Base-by-base conservation (phyloP, 2,888 invertebrate species). In the Lamellibrachia satsuma region DNA sequence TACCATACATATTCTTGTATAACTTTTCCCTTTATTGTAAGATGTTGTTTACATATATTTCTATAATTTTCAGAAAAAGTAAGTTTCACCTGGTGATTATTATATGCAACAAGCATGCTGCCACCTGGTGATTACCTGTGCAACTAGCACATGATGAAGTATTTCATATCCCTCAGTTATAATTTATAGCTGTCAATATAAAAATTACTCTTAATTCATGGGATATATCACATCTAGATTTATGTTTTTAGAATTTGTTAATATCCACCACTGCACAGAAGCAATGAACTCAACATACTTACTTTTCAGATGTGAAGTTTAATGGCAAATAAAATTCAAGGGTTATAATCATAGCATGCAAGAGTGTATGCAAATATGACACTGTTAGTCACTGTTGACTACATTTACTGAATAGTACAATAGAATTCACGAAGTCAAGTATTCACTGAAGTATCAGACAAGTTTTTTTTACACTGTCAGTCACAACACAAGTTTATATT, bases 271-370 rank as follows among this genome's bases (percentile, higher is more conserved):
- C 75, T 75, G 22, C 15, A 22, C 75, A 75, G 3, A 75, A 15
- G 75, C 75, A 75, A 75, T 75, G 75, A 75, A 75, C 75, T 75
- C 75, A 75, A 75, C 4, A n/a, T 75, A 75, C 75, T n/a, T n/a
- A 22, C 6, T 75, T 22, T 22, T 75, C 75, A 75, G 75, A 75
- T 75, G 22, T 75, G 75, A 75, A 75, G 75, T 75, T 22, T 6
- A 22, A 15, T 75, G 75, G 75, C 75, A 75, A 75, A 75, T 75
- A 75, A 22, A 75, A 75, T 75, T 75, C 75, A 75, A 75, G 22
- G 6, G 75, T 75, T 75, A 57, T 75, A 75, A 75, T 6, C 75
- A 75, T 22, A 75, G 15, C 75, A 75, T 75, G 22, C 4, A 75
- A 4, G n/a, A 75, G 75, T 75, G 22, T 75, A 75, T 15, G 75